phyloP scores from a whole-genome alignment of 2,888 invertebrate genomes.

The Chymomyza caudatula region DNA sequence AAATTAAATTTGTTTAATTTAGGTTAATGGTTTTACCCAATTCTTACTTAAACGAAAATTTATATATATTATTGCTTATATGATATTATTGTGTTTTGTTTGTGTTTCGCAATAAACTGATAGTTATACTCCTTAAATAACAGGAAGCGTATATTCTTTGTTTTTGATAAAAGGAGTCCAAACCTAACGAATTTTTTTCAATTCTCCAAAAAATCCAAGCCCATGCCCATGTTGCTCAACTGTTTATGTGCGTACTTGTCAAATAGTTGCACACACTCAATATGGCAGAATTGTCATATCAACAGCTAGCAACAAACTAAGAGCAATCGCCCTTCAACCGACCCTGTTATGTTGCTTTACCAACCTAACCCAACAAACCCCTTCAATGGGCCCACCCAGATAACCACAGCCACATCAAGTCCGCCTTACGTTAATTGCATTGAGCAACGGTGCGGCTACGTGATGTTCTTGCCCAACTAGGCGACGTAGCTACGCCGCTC shows the following conservation, averaged over 20 bases:
- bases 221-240: background rate
- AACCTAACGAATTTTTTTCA: too few relatives aligned
- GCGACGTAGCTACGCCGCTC: conserved; percentile 12
- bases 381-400: background rate
- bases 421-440: conserved; percentile 66
- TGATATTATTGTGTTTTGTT: too few relatives aligned
- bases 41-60: too few relatives aligned
- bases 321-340: conserved; percentile 1
- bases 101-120: too few relatives aligned
- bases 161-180: background rate
- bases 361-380: background rate
- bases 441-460: conserved; percentile 22
- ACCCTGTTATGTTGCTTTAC: background rate
- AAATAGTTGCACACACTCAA: conserved; percentile 23
- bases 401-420: conserved; percentile 25
- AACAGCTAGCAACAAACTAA: conserved; percentile 41
- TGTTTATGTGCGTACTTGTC: background rate
- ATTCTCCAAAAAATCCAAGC: background rate
- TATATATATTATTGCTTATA: too few relatives aligned
- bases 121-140: too few relatives aligned
- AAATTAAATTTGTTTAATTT: too few relatives aligned
- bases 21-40: too few relatives aligned
- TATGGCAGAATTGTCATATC: conserved; percentile 52
- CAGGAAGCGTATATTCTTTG: too few relatives aligned
- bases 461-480: background rate